Evolutionary conservation across 1,140 invertebrate genomes (phyloP).

Genomic region (Ectropis grisescens): DNA sequence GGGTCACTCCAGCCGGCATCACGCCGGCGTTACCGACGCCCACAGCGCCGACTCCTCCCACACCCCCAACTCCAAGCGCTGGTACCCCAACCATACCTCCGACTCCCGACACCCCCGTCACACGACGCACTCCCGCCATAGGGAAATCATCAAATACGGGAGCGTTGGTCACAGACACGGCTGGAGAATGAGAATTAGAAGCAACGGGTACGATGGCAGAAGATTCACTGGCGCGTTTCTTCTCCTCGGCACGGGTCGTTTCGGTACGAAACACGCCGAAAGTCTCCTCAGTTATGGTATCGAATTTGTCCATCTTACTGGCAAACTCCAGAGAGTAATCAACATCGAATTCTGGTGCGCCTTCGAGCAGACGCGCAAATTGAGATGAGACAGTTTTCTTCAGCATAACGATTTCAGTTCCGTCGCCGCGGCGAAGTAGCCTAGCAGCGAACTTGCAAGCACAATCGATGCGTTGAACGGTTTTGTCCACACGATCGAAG

Average conservation of each 20-base stretch:
- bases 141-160: conserved; percentile 59
- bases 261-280: conserved; percentile 82
- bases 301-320: conserved; percentile 84
- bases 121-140: conserved; percentile 41
- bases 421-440: conserved; percentile 85
- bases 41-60: conserved; percentile 33
- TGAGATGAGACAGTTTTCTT: conserved; percentile 83
- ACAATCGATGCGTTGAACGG: conserved; percentile 85
- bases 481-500: conserved; percentile 84
- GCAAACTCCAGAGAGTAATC: conserved; percentile 86
- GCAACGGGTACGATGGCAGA: conserved; percentile 76
- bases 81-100: conserved; percentile 43
- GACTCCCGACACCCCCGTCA: conserved; percentile 39
- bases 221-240: conserved; percentile 70
- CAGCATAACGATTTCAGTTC: conserved; percentile 84
- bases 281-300: conserved; percentile 76
- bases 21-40: conserved; percentile 32
- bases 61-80: conserved; percentile 35
- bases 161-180: conserved; percentile 57
- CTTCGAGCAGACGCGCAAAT: conserved; percentile 82
- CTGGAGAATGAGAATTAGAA: conserved; percentile 51
- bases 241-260: conserved; percentile 65
- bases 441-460: conserved; percentile 86
- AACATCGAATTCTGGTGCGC: conserved; percentile 83
- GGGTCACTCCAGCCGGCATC: conserved; percentile 41